Percentiles rank a stretch among this genome's conserved stretches.
Conservation (phyloP, 2,113 vertebrate genomes). For the Upupa epops region DNA sequence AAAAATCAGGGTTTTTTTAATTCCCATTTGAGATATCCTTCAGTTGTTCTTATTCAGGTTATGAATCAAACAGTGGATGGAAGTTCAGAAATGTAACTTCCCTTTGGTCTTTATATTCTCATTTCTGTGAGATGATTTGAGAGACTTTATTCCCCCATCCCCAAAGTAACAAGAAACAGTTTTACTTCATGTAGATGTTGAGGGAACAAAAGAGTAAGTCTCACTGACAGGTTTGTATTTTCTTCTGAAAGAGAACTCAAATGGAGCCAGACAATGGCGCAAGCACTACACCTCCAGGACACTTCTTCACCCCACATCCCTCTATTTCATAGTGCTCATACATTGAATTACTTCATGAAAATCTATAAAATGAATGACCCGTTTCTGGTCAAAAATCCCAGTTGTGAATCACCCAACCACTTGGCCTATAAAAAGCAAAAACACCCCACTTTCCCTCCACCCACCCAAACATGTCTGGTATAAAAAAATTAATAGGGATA, state of each 20-base stretch:
- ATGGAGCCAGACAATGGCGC: not conserved
- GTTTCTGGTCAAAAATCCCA: conserved; percentile 34
- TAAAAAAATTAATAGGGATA: not conserved
- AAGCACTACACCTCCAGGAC: not conserved
- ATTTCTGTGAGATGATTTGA: not conserved
- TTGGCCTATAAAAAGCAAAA: conserved; percentile 2
- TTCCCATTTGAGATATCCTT: not conserved
- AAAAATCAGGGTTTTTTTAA: rapidly evolving
- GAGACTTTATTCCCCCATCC: not conserved
- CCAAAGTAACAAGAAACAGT: not conserved
- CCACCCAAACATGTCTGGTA: not conserved
- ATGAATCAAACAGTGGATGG: not conserved
- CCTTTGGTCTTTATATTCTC: not conserved
- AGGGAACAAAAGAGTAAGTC: not conserved
- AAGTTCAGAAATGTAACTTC: not conserved
- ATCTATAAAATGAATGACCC: conserved; percentile 26
- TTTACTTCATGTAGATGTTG: not conserved
- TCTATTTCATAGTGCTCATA: not conserved
- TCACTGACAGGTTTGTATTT: not conserved
- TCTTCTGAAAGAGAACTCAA: not conserved
- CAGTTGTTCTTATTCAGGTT: not conserved
- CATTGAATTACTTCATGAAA: not conserved
- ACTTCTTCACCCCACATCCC: rapidly evolving
- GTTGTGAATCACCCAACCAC: not conserved
- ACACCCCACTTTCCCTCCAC: not conserved